A percentile compares a stretch with the other conserved stretches of the same genome.
These are phyloP conservation scores for Clepsis dumicolana DNA, from an alignment of 2,888 invertebrate genomes.

Conservation along the genomic window DNA sequence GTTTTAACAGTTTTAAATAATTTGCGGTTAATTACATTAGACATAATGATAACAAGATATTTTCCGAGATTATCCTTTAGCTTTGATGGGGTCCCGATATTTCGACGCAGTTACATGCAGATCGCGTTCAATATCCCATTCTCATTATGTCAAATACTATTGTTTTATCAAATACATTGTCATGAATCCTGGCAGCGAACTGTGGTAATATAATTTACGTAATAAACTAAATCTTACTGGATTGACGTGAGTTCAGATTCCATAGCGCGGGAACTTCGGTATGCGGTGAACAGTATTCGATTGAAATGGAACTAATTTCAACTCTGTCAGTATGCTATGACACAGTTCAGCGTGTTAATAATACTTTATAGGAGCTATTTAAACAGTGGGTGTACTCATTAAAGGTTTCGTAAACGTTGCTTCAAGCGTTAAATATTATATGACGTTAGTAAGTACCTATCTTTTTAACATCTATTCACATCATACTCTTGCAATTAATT, in stretches of 20 bases:
- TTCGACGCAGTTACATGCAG: no score
- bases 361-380: not conserved
- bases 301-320: slow-evolving; percentile 25
- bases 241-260: not conserved
- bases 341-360: not conserved
- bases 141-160: not conserved
- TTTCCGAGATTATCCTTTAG: no score
- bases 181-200: not conserved
- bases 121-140: no score
- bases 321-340: slow-evolving; percentile 8
- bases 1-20: no score
- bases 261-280: not conserved
- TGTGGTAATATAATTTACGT: not conserved
- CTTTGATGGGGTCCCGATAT: no score
- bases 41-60: no score
- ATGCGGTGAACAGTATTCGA: slow-evolving; percentile 18
- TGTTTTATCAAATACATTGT: not conserved
- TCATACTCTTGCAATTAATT: no score
- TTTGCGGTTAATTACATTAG: no score
- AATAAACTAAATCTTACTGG: not conserved
- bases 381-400: not conserved
- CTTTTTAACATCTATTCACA: not conserved
- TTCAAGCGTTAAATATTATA: not conserved
- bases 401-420: not conserved
- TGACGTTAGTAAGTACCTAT: no score